Conservation (phyloP, 2,797 vertebrate genomes). For the Pantherophis alleghaniensis region DNA sequence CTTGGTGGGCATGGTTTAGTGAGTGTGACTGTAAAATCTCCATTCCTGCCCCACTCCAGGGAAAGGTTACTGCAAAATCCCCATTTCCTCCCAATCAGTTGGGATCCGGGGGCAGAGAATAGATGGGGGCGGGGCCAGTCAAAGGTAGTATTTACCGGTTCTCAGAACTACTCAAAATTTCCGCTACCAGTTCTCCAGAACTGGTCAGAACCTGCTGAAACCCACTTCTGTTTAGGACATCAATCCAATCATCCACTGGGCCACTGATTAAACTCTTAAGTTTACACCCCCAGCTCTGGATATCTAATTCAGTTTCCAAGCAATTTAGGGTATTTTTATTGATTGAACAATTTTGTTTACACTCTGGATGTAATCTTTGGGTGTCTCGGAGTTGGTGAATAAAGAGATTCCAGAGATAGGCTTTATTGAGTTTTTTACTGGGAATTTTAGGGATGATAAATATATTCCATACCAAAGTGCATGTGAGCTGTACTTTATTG, state of each 20-base stretch:
- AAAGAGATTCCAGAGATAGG: background rate
- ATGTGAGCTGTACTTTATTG: background rate
- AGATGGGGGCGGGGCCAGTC: too few relatives aligned
- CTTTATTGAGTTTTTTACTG: background rate
- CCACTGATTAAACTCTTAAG: background rate
- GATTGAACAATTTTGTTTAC: background rate
- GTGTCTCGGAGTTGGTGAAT: background rate
- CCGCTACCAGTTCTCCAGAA: too few relatives aligned
- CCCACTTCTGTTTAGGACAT: background rate
- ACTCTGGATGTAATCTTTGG: background rate
- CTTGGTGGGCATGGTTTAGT: too few relatives aligned
- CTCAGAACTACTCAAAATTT: too few relatives aligned
- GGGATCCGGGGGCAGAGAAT: too few relatives aligned
- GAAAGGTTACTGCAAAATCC: too few relatives aligned
- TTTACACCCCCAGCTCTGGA: background rate
- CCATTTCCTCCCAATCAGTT: too few relatives aligned
- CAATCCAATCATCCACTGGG: background rate
- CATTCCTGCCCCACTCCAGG: too few relatives aligned
- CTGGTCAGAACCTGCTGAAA: too few relatives aligned
- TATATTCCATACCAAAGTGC: background rate
- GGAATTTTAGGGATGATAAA: slow-evolving; percentile 5
- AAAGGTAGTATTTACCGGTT: too few relatives aligned
- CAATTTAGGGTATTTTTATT: background rate
- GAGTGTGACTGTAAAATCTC: too few relatives aligned
- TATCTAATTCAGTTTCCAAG: background rate